phyloP scores from a whole-genome alignment of 2,113 vertebrate genomes.

The Raphicerus campestris region DNA sequence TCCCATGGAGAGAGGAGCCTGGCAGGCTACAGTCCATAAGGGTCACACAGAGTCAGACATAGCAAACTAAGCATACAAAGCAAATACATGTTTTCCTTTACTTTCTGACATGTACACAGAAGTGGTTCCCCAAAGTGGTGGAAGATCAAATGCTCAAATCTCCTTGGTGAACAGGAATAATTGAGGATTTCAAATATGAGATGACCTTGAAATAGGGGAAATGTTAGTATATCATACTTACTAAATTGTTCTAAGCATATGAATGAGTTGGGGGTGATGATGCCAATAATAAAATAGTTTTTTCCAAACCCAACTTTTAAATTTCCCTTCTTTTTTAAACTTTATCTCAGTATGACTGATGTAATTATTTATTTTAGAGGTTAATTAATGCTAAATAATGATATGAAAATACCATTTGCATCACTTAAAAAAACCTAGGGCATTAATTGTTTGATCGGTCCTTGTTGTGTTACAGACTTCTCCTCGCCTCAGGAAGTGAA shows the following conservation, averaged over 20 bases:
- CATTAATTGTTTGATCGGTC: neutral
- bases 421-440: neutral
- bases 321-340: slow-evolving; percentile 1
- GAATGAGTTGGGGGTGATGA: neutral
- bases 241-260: slow-evolving; percentile 10
- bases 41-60: neutral
- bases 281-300: slow-evolving; percentile 5
- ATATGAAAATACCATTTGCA: neutral
- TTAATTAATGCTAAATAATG: neutral
- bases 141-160: neutral
- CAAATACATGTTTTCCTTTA: neutral
- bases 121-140: neutral
- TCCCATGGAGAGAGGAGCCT: neutral
- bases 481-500: neutral
- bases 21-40: neutral
- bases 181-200: neutral
- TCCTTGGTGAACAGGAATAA: slow-evolving; percentile 34
- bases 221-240: neutral
- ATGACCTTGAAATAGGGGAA: slow-evolving; percentile 1
- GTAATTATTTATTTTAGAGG: slow-evolving; percentile 12
- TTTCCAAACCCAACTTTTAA: slow-evolving; percentile 20
- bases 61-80: neutral
- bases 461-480: neutral
- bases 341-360: neutral
- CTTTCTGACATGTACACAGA: neutral